These are phyloP conservation scores for Plutella xylostella DNA, from an alignment of 2,888 invertebrate genomes.

Conservation along the genomic window DNA sequence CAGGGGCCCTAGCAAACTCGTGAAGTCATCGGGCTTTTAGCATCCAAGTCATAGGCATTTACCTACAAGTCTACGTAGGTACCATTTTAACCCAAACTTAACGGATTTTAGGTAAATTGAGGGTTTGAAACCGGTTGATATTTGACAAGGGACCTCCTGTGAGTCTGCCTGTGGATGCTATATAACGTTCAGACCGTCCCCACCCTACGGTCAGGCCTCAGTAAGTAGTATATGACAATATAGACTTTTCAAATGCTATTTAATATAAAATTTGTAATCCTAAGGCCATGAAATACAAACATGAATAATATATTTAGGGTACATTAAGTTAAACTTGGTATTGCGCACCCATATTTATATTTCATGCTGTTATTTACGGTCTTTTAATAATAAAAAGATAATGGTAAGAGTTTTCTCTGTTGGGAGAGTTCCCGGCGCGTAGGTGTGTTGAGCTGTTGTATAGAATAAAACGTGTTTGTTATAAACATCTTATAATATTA, in stretches of 20 bases:
- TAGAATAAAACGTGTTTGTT: conserved; percentile 36
- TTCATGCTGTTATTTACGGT: conserved; percentile 14
- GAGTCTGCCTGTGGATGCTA: no score
- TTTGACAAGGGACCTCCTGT: no score
- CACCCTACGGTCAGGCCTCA: conserved; percentile 35
- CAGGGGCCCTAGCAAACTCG: no score
- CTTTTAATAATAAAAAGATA: background rate
- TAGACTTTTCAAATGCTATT: conserved; percentile 50
- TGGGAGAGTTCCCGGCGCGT: conserved; percentile 8
- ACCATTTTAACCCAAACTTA: no score
- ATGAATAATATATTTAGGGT: conserved; percentile 5
- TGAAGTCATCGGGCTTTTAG: no score
- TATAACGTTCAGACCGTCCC: conserved; percentile 21
- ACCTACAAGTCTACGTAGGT: no score
- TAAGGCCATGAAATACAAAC: conserved; percentile 20
- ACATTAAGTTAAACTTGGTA: conserved; percentile 4
- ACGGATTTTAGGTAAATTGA: no score
- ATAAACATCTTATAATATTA: conserved; percentile 22
- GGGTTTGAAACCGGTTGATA: no score
- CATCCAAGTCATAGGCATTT: no score
- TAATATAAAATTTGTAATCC: conserved; percentile 44
- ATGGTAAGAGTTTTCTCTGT: conserved; percentile 4
- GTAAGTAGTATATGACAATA: conserved; percentile 64
- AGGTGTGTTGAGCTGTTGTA: conserved; percentile 41
- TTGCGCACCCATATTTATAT: conserved; percentile 9